Percentiles rank a stretch among this genome's conserved stretches.
phyloP scores from a whole-genome alignment of 1,140 invertebrate species.

The Thereuonema tuberculata region DNA sequence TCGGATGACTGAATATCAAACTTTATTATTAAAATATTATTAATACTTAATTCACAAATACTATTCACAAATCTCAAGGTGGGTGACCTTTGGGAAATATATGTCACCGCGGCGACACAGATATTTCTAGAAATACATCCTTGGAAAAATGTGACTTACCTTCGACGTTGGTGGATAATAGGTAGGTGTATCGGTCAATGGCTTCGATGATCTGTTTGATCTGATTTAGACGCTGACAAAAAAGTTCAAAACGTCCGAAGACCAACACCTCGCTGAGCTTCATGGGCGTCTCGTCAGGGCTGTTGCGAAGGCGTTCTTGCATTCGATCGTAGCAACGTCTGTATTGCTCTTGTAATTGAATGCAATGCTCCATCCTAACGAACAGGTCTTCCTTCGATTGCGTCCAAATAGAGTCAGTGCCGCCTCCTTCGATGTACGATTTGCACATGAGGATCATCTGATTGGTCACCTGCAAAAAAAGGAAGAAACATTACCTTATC shows the following conservation, averaged over 20 bases:
- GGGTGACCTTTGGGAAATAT: no score
- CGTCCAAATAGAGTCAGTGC: conserved; percentile 76
- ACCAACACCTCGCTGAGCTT: conserved; percentile 93
- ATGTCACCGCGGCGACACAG: no score
- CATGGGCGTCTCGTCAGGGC: conserved; percentile 53
- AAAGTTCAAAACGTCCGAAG: conserved; percentile 89
- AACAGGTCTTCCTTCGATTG: conserved; percentile 56
- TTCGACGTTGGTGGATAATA: conserved; percentile 73
- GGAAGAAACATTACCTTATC: no score
- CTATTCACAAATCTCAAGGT: no score
- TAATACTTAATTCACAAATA: no score
- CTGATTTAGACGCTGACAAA: conserved; percentile 72
- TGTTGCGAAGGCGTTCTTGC: conserved; percentile 38
- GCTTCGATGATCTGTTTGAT: conserved; percentile 82
- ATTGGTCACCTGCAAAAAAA: conserved; percentile 70
- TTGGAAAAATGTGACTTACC: no score
- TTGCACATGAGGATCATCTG: conserved; percentile 94
- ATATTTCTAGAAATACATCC: no score
- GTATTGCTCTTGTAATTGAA: conserved; percentile 66
- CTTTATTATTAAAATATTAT: no score
- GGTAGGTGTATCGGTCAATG: conserved; percentile 69
- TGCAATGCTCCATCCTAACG: conserved; percentile 69
- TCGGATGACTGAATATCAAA: no score
- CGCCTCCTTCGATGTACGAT: conserved; percentile 72
- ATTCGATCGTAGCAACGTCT: conserved; percentile 33